These are phyloP conservation scores for Eidolon helvum DNA, from an alignment of 2,113 vertebrate genomes.

Conservation along the genomic window DNA sequence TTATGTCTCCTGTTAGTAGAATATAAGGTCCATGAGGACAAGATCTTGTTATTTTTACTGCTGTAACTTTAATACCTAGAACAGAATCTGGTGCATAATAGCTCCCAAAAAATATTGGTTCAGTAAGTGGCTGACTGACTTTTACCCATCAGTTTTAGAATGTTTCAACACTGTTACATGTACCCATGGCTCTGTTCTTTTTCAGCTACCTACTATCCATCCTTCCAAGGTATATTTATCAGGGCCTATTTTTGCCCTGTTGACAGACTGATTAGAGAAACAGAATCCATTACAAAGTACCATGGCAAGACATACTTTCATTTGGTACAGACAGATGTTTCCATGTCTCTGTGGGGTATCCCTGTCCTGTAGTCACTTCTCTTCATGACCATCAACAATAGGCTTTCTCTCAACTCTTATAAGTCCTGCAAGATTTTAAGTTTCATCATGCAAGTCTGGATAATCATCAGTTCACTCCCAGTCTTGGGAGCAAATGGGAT, in stretches of 20 bases:
- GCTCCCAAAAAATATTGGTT: not conserved
- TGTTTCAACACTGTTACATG: not conserved
- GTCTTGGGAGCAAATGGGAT: not conserved
- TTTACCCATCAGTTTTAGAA: not conserved
- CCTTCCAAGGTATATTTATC: not conserved
- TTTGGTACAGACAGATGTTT: not conserved
- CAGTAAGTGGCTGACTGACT: not conserved
- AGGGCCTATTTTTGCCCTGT: not conserved
- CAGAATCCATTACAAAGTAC: not conserved
- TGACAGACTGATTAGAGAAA: not conserved
- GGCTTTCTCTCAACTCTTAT: not conserved
- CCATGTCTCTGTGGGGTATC: not conserved
- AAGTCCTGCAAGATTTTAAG: not conserved
- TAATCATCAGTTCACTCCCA: not conserved
- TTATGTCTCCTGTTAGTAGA: not conserved
- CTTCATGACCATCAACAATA: not conserved
- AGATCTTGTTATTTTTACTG: not conserved
- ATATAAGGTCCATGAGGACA: not conserved
- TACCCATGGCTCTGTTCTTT: not conserved
- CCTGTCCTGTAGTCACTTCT: not conserved
- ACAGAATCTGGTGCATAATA: not conserved
- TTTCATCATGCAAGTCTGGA: not conserved
- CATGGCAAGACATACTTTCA: not conserved
- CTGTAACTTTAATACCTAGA: not conserved
- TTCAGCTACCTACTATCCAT: not conserved